Percentiles rank a stretch among this genome's conserved stretches.
Evolutionary conservation across 1,140 invertebrate genomes (phyloP).

Genomic region (Halictus rubicundus): DNA sequence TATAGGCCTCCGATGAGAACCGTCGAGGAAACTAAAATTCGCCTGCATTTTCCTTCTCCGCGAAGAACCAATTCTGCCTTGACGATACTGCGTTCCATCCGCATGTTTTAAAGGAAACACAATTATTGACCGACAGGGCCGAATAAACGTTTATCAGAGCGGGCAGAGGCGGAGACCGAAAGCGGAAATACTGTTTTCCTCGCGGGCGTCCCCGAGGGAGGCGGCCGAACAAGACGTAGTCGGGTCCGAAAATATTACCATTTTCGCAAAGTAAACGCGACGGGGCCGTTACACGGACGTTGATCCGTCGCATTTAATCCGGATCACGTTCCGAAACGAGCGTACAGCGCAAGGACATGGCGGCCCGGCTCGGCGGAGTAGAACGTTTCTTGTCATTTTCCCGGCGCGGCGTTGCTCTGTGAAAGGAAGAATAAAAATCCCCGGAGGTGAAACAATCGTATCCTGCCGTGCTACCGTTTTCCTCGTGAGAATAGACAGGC

Average conservation of each 20-base stretch:
- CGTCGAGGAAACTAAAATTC: too few relatives aligned
- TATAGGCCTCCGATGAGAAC: too few relatives aligned
- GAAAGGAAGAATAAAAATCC: neutral
- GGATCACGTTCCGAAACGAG: neutral
- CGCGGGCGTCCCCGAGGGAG: neutral
- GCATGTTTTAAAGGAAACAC: too few relatives aligned
- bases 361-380: too few relatives aligned
- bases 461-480: neutral
- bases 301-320: neutral
- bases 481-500: conserved; percentile 43
- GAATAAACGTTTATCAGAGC: too few relatives aligned
- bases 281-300: neutral
- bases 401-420: neutral
- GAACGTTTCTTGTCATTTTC: neutral
- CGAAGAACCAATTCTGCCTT: too few relatives aligned
- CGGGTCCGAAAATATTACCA: conserved; percentile 1
- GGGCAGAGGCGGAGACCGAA: too few relatives aligned
- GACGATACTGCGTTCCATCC: too few relatives aligned
- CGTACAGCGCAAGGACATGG: neutral
- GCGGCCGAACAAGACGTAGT: neutral
- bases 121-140: too few relatives aligned
- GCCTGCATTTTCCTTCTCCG: too few relatives aligned
- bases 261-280: conserved; percentile 2
- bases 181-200: too few relatives aligned
- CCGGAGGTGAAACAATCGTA: neutral